Conservation (phyloP, 2,113 vertebrate species). For the Rhea americana region DNA sequence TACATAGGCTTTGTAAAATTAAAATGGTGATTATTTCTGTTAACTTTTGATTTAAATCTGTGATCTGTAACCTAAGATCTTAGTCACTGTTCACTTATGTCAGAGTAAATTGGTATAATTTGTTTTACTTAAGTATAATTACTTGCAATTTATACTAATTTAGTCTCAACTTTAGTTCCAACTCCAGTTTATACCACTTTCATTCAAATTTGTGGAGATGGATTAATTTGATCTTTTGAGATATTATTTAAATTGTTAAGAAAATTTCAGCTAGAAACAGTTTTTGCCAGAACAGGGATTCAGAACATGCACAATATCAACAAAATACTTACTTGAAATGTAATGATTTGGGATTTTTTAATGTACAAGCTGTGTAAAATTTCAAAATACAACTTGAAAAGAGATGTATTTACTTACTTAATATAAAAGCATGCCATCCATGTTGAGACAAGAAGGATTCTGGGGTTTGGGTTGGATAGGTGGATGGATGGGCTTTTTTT, state of each 20-base stretch:
- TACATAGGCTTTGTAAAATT: background rate
- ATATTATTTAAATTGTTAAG: background rate
- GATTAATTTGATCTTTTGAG: background rate
- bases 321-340: background rate
- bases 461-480: background rate
- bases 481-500: background rate
- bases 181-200: background rate
- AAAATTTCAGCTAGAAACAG: background rate
- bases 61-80: background rate
- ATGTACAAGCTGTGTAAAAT: background rate
- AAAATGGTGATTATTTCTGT: background rate
- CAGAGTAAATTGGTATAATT: background rate
- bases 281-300: background rate
- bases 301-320: background rate
- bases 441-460: background rate
- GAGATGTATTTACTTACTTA: background rate
- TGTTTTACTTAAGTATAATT: background rate
- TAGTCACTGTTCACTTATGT: background rate
- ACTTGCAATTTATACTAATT: constrained; percentile 1
- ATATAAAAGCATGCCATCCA: background rate
- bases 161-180: background rate
- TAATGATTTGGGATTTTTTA: background rate
- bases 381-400: background rate
- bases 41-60: background rate
- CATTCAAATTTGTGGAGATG: background rate